phyloP scores from a whole-genome alignment of 2,113 vertebrate species.

The Channa argus region DNA sequence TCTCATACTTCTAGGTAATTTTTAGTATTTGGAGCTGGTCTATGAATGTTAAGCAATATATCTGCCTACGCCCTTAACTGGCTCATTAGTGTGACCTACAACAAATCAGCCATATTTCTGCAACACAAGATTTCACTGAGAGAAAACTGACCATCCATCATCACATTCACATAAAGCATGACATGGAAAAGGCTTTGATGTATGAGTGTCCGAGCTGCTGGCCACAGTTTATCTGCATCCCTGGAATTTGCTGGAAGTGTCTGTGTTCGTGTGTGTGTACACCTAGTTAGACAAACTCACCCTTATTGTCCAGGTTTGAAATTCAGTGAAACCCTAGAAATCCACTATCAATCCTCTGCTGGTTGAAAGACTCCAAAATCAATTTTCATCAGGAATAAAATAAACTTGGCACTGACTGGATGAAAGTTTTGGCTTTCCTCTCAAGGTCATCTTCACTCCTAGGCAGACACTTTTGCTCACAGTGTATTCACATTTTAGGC shows the following conservation, averaged over 20 bases:
- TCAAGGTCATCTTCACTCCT: constrained; percentile 64
- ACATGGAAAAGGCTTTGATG: constrained; percentile 24
- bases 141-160: constrained; percentile 47
- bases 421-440: constrained; percentile 46
- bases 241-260: constrained; percentile 62
- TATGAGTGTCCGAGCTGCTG: constrained; percentile 15
- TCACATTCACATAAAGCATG: constrained; percentile 55
- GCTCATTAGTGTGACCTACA: constrained; percentile 40
- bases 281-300: no score
- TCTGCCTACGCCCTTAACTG: constrained; percentile 27
- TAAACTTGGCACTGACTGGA: constrained; percentile 55
- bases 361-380: constrained; percentile 55
- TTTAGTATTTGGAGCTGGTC: neutral
- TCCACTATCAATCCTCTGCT: constrained; percentile 37
- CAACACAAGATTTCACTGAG: constrained; percentile 45
- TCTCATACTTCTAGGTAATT: no score
- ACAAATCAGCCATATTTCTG: constrained; percentile 18
- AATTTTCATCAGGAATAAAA: constrained; percentile 69
- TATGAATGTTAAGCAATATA: neutral
- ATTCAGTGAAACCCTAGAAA: constrained; percentile 49
- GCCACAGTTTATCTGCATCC: constrained; percentile 53
- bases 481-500: constrained; percentile 3
- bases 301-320: constrained; percentile 24
- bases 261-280: constrained; percentile 9
- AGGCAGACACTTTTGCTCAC: constrained; percentile 25